These are phyloP conservation scores for Ashinkailepas kermadecensis DNA, from an alignment of 2,888 invertebrate genomes.

Conservation along the genomic window DNA sequence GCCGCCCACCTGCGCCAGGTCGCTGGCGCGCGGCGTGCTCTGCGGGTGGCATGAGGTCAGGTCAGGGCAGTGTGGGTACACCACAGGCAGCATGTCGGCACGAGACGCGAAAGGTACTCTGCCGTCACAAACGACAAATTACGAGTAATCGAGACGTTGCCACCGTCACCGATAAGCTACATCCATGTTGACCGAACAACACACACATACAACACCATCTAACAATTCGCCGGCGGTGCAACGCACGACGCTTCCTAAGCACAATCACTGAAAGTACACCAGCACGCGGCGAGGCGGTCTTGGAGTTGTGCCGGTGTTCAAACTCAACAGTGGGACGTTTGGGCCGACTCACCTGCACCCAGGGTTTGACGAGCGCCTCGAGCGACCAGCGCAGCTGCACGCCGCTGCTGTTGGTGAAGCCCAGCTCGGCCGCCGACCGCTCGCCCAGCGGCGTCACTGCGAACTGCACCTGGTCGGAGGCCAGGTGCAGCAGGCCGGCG, in stretches of 20 bases:
- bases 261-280: no score
- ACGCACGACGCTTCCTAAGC: no score
- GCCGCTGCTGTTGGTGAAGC: slow-evolving; percentile 1
- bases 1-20: slow-evolving; percentile 5
- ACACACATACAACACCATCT: no score
- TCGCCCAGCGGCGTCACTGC: not conserved
- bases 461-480: not conserved
- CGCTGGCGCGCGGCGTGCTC: slow-evolving; percentile 7
- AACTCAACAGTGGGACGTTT: not conserved
- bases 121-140: no score
- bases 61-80: no score
- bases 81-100: no score
- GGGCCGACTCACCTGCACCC: not conserved
- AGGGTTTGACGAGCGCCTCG: slow-evolving; percentile 7
- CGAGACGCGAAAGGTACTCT: no score
- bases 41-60: not conserved
- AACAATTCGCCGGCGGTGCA: no score
- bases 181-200: no score
- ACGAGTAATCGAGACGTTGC: no score
- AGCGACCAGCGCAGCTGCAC: slow-evolving; percentile 1
- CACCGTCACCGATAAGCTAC: no score
- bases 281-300: no score
- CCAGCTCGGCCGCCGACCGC: not conserved
- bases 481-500: not conserved
- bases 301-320: not conserved